Percentiles rank a stretch among this genome's conserved stretches.
phyloP scores from a whole-genome alignment of 2,113 vertebrate genomes.

The Strix uralensis region DNA sequence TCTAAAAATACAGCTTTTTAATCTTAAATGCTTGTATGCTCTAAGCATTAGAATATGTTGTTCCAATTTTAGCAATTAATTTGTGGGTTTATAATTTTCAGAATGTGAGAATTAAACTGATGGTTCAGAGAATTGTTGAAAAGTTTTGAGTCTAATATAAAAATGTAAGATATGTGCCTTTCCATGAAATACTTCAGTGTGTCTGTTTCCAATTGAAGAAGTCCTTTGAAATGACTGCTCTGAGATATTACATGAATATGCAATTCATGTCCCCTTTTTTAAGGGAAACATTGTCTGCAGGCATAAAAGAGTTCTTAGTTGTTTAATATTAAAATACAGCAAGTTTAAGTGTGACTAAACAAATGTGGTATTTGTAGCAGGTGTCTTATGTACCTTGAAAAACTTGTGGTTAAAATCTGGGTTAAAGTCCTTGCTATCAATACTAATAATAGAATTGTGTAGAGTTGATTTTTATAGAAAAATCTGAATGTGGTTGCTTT shows the following conservation, averaged over 20 bases:
- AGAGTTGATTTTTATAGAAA: neutral
- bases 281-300: neutral
- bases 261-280: neutral
- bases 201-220: conserved; percentile 45
- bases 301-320: neutral
- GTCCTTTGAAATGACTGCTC: conserved; percentile 21
- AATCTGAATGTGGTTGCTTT: neutral
- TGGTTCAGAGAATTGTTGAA: neutral
- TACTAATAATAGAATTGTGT: neutral
- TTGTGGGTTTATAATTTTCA: conserved; percentile 13
- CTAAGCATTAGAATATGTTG: neutral
- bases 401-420: neutral
- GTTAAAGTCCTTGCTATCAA: neutral
- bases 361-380: neutral
- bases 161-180: neutral
- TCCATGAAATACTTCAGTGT: neutral
- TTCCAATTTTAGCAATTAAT: neutral
- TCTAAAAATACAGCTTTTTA: conserved; percentile 34
- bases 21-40: conserved; percentile 25
- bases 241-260: neutral
- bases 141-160: neutral
- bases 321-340: neutral
- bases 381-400: neutral
- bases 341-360: neutral
- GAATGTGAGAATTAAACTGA: neutral